Conservation (phyloP, 2,888 invertebrate genomes). For the Entomobrya proxima region DNA sequence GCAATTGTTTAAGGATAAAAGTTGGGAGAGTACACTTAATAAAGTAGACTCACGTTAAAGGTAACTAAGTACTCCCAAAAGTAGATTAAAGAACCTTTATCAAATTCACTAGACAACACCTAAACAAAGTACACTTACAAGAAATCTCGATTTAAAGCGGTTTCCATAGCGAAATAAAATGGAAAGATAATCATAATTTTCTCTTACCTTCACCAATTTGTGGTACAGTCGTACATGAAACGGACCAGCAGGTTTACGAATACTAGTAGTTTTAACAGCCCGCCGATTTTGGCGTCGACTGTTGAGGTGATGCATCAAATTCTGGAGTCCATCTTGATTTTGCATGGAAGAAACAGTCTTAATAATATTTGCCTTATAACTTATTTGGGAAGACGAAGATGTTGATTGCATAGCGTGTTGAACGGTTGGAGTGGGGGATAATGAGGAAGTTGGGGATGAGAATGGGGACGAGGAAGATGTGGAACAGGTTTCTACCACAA, state of each 20-base stretch:
- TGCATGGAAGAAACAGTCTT: not conserved
- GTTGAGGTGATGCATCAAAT: conserved; percentile 6
- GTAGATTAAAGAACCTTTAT: too few relatives aligned
- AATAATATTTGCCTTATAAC: not conserved
- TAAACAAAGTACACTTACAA: too few relatives aligned
- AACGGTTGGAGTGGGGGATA: not conserved
- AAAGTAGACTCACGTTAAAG: too few relatives aligned
- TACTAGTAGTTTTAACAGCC: not conserved
- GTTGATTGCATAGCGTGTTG: not conserved
- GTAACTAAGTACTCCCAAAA: too few relatives aligned
- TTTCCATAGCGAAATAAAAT: too few relatives aligned
- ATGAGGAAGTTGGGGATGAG: not conserved
- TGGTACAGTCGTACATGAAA: conserved; percentile 40
- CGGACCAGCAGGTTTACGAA: conserved; percentile 25
- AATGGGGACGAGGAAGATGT: conserved; percentile 24
- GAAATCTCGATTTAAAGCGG: too few relatives aligned
- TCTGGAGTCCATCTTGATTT: not conserved
- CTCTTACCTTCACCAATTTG: conserved; percentile 40
- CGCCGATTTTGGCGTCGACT: conserved; percentile 7
- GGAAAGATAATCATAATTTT: not conserved
- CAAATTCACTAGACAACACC: too few relatives aligned
- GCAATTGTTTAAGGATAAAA: too few relatives aligned
- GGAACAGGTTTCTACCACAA: conserved; percentile 46
- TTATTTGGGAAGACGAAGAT: not conserved
- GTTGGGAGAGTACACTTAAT: too few relatives aligned